Conservation (phyloP, 2,113 vertebrate species). For the Siniperca knerii region DNA sequence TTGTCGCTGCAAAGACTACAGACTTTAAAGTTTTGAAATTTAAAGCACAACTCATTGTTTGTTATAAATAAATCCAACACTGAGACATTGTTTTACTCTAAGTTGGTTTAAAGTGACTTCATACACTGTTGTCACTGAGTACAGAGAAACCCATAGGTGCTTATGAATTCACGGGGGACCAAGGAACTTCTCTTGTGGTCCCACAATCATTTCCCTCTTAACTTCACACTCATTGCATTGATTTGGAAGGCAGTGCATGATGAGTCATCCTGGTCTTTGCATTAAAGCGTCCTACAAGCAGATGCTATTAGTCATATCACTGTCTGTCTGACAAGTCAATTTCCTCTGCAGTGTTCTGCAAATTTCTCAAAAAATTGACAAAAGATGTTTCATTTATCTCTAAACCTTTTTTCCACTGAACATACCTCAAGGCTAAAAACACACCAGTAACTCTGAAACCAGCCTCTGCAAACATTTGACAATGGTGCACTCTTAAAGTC, state of each 20-base stretch:
- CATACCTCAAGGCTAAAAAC: conserved; percentile 18
- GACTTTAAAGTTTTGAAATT: too few species aligned
- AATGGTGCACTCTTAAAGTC: neutral
- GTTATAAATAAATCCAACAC: neutral
- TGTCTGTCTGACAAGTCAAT: conserved; percentile 35
- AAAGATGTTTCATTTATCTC: conserved; percentile 28
- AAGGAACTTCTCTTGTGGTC: neutral
- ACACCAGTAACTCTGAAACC: neutral
- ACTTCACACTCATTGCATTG: conserved; percentile 3
- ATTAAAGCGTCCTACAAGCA: conserved; percentile 8
- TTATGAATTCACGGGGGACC: neutral
- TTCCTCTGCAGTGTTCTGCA: conserved; percentile 19
- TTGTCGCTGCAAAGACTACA: too few species aligned
- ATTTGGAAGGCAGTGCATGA: neutral
- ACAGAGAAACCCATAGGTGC: neutral
- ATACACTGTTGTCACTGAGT: neutral
- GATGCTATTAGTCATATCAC: conserved; percentile 46
- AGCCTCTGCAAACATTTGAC: conserved; percentile 32
- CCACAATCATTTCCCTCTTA: conserved; percentile 1
- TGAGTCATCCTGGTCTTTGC: conserved; percentile 25
- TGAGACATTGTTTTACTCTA: neutral
- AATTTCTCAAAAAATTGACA: conserved; percentile 29
- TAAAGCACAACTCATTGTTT: too few species aligned
- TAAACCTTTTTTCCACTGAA: neutral
- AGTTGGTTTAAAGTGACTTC: neutral